phyloP scores from a whole-genome alignment of 2,113 vertebrate genomes.

The Oreotragus oreotragus region DNA sequence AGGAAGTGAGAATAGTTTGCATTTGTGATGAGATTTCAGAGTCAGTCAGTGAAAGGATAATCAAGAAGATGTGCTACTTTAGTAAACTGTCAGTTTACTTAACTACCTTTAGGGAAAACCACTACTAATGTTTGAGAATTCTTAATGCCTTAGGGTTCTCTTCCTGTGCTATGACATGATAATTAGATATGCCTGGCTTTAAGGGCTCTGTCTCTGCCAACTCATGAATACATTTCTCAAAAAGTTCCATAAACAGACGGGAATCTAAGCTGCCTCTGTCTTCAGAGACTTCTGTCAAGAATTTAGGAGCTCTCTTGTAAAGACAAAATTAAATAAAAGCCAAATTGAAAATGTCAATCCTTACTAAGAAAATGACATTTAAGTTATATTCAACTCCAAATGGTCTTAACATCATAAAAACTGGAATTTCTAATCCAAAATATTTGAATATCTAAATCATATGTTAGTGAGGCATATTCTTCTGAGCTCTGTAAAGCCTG shows the following conservation, averaged over 20 bases:
- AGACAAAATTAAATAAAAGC: slow-evolving; percentile 29
- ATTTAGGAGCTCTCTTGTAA: neutral
- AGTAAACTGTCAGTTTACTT: slow-evolving; percentile 57
- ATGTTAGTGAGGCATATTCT: neutral
- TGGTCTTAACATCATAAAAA: neutral
- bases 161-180: neutral
- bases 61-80: slow-evolving; percentile 52
- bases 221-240: neutral
- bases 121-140: slow-evolving; percentile 12
- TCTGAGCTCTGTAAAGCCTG: neutral
- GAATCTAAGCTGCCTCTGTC: neutral
- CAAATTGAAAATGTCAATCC: neutral
- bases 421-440: neutral
- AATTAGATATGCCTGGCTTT: neutral
- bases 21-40: slow-evolving; percentile 67
- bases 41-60: slow-evolving; percentile 57
- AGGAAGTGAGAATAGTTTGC: neutral
- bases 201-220: slow-evolving; percentile 43
- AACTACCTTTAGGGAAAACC: slow-evolving; percentile 22
- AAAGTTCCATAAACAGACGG: neutral
- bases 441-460: neutral
- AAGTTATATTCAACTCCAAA: neutral
- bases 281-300: slow-evolving; percentile 14
- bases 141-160: neutral
- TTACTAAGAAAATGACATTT: neutral